Conservation (phyloP, 2,113 vertebrate species). For the Anarhynchus alexandrinus region DNA sequence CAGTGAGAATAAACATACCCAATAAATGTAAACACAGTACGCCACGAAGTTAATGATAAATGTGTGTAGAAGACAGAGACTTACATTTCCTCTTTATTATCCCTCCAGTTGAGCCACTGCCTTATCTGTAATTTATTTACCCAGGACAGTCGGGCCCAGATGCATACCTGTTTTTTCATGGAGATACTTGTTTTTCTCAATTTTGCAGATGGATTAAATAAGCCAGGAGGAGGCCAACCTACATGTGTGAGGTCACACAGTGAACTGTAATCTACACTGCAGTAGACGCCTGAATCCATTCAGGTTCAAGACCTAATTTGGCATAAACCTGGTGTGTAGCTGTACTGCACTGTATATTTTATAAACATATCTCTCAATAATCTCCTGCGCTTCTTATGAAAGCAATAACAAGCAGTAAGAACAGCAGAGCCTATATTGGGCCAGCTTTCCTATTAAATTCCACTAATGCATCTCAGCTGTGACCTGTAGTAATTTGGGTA, state of each 20-base stretch:
- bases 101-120: neutral
- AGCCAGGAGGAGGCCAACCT: neutral
- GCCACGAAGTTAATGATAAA: constrained; percentile 14
- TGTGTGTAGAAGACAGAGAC: constrained; percentile 13
- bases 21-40: constrained; percentile 14
- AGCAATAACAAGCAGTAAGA: neutral
- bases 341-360: neutral
- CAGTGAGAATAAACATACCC: neutral
- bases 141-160: neutral
- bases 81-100: constrained; percentile 21
- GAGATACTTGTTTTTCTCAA: neutral
- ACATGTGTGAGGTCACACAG: constrained; percentile 14
- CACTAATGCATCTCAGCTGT: neutral
- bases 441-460: constrained; percentile 3
- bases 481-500: constrained; percentile 9
- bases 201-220: constrained; percentile 28
- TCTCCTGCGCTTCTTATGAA: neutral
- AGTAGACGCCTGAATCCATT: neutral
- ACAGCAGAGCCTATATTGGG: neutral
- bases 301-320: constrained; percentile 31
- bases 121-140: constrained; percentile 18
- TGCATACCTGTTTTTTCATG: neutral
- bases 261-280: constrained; percentile 22
- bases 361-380: constrained; percentile 22
- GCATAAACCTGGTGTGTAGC: neutral